Evolutionary conservation across 2,888 invertebrate species (phyloP), one percentile per base, ranked within the genome.

Genomic region (Cataglyphis livida): DNA sequence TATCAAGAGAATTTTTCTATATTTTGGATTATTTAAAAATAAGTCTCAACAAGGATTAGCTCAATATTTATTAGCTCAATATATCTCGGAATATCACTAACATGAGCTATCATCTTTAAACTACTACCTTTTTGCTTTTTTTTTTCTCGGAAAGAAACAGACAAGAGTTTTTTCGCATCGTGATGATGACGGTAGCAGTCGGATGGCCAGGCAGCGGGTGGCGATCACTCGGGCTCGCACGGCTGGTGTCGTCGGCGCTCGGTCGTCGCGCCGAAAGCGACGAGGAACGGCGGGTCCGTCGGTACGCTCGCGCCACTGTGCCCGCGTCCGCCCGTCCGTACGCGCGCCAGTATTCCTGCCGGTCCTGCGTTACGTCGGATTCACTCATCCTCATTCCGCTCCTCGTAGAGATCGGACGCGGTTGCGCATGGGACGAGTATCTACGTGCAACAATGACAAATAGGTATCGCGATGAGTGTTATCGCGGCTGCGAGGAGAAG

Each of bases 211-310:
- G 85, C 88, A 82, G 84, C 79, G 21, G 84, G 88, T 83, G 84
- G 84, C 85, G 85, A 82, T 88, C 88, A 85, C 83, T 90, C 89
- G 90, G 88, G 88, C 66, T 84, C 81, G 89, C 85, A 87, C 90
- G 90, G 85, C 83, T 81, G 82, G 64, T 84, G 82, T 84, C 89
- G 89, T 79, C 85, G 85, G 65, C 59, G 57, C 85, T 88, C 85
- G 87, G 85, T 70, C 78, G 83, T 73, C 88, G 82, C 84, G 81
- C 71, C 64, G 35, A 51, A 81, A 85, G 64, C 64, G 54, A 65
- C 35, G 57, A 44, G 65, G 66, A 54, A 54, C 83, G 83, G 74
- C 61, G 79, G 85, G 83, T 84, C 82, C 78, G 78, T 82, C 81
- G 84, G 81, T 82, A 81, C 76, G 59, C 81, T 88, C 65, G 76